A percentile compares a stretch with the other conserved stretches of the same genome.
Conservation (phyloP, 2,797 vertebrate species). For the Ceyx erithaca region DNA sequence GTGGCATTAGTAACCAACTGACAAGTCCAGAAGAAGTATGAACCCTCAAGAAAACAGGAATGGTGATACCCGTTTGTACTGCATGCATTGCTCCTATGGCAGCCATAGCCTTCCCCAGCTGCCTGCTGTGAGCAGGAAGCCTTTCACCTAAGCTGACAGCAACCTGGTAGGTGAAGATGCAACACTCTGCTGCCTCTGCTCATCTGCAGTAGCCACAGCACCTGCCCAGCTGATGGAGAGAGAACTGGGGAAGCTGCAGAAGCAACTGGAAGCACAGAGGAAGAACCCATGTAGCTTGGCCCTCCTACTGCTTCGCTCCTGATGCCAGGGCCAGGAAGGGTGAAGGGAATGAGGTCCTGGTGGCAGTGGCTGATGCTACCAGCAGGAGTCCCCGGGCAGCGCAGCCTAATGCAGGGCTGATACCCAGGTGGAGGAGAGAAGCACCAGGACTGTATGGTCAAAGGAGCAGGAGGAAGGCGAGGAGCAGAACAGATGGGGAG, state of each 20-base stretch:
- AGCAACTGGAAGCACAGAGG: neutral
- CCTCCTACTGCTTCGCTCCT: neutral
- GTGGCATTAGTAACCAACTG: neutral
- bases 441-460: constrained; percentile 17
- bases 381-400: neutral
- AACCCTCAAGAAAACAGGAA: neutral
- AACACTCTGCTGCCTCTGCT: neutral
- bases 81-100: neutral
- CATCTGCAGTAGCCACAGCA: neutral
- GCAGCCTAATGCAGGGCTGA: neutral
- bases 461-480: neutral
- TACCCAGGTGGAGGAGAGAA: neutral
- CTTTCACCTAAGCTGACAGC: neutral
- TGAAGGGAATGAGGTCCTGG: neutral
- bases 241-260: neutral
- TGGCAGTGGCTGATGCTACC: neutral
- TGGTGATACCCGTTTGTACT: neutral
- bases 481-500: constrained; percentile 24
- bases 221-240: neutral
- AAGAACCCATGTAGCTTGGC: neutral
- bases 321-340: neutral
- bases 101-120: neutral
- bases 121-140: neutral
- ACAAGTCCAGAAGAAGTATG: neutral
- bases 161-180: neutral